phyloP scores from a whole-genome alignment of 1,140 invertebrate species.

The Macrostomum lignano region DNA sequence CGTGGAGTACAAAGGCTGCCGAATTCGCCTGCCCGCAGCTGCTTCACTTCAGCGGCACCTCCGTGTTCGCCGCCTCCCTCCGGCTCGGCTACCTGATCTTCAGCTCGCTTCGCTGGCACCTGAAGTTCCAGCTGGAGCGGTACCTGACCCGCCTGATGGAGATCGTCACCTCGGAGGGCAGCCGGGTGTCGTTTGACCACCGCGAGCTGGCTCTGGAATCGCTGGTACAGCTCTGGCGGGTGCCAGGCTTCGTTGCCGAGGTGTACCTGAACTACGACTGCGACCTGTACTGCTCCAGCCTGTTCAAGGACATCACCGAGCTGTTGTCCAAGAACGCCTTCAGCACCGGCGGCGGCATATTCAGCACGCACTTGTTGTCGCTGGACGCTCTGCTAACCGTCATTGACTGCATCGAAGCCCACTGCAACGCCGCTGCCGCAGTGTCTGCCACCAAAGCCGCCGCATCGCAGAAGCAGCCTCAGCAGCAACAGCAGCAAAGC shows the following conservation, averaged over 20 bases:
- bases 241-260: constrained; percentile 43
- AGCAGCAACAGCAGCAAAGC: too few relatives aligned
- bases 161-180: constrained; percentile 51
- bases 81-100: constrained; percentile 73
- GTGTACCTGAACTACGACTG: constrained; percentile 95
- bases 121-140: constrained; percentile 70
- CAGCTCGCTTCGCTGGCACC: constrained; percentile 55
- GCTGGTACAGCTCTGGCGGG: constrained; percentile 53
- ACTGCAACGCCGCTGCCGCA: too few relatives aligned
- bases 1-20: not conserved
- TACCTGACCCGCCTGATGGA: constrained; percentile 51
- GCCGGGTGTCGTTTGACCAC: constrained; percentile 57
- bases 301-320: constrained; percentile 85
- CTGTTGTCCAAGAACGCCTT: constrained; percentile 45
- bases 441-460: too few relatives aligned
- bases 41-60: constrained; percentile 49
- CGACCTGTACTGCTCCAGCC: constrained; percentile 71
- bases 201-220: constrained; percentile 62
- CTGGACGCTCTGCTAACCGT: constrained; percentile 68
- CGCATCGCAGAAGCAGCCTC: too few relatives aligned
- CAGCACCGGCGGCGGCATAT: constrained; percentile 34
- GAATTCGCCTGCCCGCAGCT: constrained; percentile 32
- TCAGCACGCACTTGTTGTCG: constrained; percentile 62
- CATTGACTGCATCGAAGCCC: constrained; percentile 59
- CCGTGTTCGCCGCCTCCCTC: constrained; percentile 57